Evolutionary conservation across 2,888 invertebrate genomes (phyloP), one percentile per base, ranked within the genome.

Genomic region (Corythucha ciliata): DNA sequence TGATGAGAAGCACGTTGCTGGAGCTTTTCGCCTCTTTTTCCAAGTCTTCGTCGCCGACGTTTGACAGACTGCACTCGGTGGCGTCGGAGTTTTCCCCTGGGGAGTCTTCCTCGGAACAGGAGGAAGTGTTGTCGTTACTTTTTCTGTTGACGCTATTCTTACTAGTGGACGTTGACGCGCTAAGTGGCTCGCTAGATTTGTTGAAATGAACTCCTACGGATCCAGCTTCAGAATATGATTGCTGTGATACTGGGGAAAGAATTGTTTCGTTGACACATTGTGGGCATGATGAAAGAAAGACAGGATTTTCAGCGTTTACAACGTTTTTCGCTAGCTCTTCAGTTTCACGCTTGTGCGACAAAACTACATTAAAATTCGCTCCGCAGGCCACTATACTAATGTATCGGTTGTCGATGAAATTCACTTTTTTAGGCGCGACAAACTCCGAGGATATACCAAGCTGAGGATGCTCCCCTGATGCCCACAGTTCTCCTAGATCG

Each of bases 331-430:
- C n/a, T 74, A 56, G 79, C 76, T 64, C 75, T 72, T 53, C 78
- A 77, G n/a, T 29, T 29, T 29, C 8, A 29, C 29, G 8, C 53
- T 70, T 69, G 1, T 74, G 66, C n/a, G 78, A 77, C 61, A 83
- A 74, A 42, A 79, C 79, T 63, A 81, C 80, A 64, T 80, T 87
- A 73, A 81, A 89, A 63, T 83, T 79, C 53, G 75, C 74, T 5
- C 90, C 90, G 51, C 87, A 80, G 7, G 78, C 78, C 37, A 85
- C 74, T 44, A 80, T 74, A 12, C 42, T 40, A 20, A 87, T 76
- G 54, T 75, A 74, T 59, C 81, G 71, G 6, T 79, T 79, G 62
- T 80, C 77, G 61, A 83, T 81, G 68, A 81, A 81, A 56, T 71
- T 72, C 41, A 83, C 76, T 67, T 75, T 78, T 57, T 75, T 77